Conservation (phyloP, 2,113 vertebrate species). For the Paramormyrops kingsleyae region DNA sequence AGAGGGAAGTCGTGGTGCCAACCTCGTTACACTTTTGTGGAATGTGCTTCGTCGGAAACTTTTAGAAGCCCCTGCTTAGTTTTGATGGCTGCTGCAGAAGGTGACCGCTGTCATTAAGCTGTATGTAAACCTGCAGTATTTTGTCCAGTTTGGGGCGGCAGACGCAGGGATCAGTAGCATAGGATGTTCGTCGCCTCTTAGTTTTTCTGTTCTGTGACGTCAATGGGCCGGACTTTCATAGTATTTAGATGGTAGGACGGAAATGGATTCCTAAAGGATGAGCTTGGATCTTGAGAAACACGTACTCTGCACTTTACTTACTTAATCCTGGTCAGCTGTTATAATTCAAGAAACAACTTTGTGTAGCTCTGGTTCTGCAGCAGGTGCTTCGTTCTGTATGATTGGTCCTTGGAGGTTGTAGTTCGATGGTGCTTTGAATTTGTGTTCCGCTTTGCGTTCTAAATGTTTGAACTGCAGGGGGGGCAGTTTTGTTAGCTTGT, state of each 20-base stretch:
- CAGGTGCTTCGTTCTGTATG: not conserved
- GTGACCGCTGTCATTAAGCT: not conserved
- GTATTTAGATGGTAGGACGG: not conserved
- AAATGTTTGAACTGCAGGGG: not conserved
- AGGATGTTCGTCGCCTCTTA: not conserved
- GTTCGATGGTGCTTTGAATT: not conserved
- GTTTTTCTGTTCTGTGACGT: not conserved
- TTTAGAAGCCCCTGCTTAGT: not conserved
- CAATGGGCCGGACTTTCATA: not conserved
- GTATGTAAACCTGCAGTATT: not conserved
- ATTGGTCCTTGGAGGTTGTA: not conserved
- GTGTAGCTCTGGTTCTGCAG: not conserved
- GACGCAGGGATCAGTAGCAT: not conserved
- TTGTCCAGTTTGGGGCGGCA: not conserved
- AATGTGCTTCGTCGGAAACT: not conserved
- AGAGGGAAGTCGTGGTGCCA: not conserved
- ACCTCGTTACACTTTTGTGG: not conserved
- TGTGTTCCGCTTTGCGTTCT: not conserved
- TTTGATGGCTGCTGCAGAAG: not conserved
- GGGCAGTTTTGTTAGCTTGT: not conserved
- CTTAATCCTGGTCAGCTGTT: not conserved
- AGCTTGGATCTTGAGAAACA: constrained; percentile 16
- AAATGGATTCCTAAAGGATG: constrained; percentile 16
- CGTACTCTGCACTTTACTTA: constrained; percentile 32
- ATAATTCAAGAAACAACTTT: not conserved